Base-by-base conservation (phyloP, 2,797 vertebrate species). In the Cuniculus paca region DNA sequence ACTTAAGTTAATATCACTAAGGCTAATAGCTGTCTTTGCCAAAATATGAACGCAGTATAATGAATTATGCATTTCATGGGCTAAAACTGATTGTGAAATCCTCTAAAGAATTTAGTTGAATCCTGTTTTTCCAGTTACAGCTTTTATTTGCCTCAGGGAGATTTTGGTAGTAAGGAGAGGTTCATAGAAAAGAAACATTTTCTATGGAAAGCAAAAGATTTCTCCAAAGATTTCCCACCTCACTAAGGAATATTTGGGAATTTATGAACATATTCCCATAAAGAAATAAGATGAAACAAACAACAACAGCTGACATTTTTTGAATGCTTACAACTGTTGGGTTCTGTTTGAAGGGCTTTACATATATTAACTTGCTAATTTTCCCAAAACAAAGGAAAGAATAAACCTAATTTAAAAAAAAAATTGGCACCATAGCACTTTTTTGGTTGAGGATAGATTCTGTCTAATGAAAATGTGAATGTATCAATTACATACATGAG, bases 81-180 rank as follows among this genome's bases (percentile, higher is more conserved):
- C 45, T 95, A 90, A 96, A 74, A 84, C 58, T 97, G 91, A 93
- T 97, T 96, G 74, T 92, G 95, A 97, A 97, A 97, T 95, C 56
- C 88, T 97, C 89, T 89, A 42, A 95, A 97, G 96, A 98, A 95
- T 97, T 95, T 93, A 85, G 39, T 68, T 94, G 75, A 94, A 93
- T 96, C 95, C 82, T 93, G 96, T 97, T 97, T 97, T 97, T 97
- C 95, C 91, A 95, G 96, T 96, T 97, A 95, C 60, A 92, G 90
- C 50, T 94, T 97, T 94, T 90, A 85, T 75, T 97, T 96, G 96
- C 96, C 95, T 95, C 52, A 61, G 93, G 96, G 95, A 95, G 54
- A 95, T 85, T 86, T 86, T 95, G 87, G 87, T 96, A 92, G 89
- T 60, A 48, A 96, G 80, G 45, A 84, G 50, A 92, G 39, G 70